A percentile compares a stretch with the other conserved stretches of the same genome.
Conservation (phyloP, 2,113 vertebrate genomes). For the Pseudorhombus dupliciocellatus region DNA sequence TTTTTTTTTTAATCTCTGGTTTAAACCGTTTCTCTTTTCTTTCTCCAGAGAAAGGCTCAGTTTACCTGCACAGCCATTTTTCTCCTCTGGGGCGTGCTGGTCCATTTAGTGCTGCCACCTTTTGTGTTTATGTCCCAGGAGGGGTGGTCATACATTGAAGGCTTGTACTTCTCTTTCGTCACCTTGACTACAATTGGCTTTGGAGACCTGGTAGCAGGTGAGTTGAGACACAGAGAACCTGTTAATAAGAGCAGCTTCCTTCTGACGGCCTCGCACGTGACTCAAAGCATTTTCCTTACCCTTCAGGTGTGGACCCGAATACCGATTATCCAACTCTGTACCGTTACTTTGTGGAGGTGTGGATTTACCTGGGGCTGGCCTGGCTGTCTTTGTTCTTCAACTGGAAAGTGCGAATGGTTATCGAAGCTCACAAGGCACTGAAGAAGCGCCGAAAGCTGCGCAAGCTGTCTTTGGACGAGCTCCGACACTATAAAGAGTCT, state of each 20-base stretch:
- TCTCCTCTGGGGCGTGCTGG: conserved; percentile 92
- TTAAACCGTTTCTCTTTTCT: neutral
- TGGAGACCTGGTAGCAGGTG: conserved; percentile 95
- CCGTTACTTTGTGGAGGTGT: conserved; percentile 97
- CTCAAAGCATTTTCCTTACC: conserved; percentile 10
- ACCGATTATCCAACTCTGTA: conserved; percentile 91
- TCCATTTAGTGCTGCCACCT: conserved; percentile 94
- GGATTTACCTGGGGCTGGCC: conserved; percentile 97
- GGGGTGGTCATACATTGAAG: conserved; percentile 94
- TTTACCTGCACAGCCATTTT: conserved; percentile 96
- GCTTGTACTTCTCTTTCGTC: conserved; percentile 97
- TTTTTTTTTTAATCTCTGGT: neutral
- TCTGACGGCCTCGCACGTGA: neutral
- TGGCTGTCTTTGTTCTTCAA: conserved; percentile 98
- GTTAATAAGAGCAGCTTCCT: neutral
- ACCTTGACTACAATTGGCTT: conserved; percentile 98
- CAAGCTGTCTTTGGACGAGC: conserved; percentile 90
- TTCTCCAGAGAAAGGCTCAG: conserved; percentile 90
- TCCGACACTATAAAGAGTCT: conserved; percentile 78
- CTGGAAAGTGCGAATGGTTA: conserved; percentile 99
- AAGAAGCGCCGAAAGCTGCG: conserved; percentile 93
- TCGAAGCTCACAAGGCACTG: conserved; percentile 97
- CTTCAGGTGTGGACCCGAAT: conserved; percentile 92
- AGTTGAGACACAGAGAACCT: conserved; percentile 17
- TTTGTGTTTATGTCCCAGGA: conserved; percentile 97